A percentile compares a stretch with the other conserved stretches of the same genome.
These are phyloP conservation scores for Drosophila eugracilis DNA, from an alignment of 1,140 invertebrate genomes.

Conservation along the genomic window DNA sequence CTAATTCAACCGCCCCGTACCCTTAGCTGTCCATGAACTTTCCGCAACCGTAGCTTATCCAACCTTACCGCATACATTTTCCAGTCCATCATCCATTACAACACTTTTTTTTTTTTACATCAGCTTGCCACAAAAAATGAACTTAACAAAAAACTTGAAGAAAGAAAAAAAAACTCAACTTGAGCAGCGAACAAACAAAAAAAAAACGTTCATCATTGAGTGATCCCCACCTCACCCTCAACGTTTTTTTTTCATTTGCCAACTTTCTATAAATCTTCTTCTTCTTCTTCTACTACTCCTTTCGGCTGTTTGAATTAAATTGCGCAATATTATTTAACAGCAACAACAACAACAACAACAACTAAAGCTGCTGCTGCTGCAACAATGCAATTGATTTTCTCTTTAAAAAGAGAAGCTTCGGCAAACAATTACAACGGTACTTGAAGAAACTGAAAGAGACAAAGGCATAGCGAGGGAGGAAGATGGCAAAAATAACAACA, in stretches of 20 bases:
- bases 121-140: constrained; percentile 23
- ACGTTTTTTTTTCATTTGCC: constrained; percentile 18
- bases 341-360: constrained; percentile 22
- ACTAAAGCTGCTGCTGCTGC: constrained; percentile 17
- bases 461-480: neutral
- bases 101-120: constrained; percentile 23
- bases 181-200: constrained; percentile 25
- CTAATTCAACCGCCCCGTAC: neutral
- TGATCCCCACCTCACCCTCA: constrained; percentile 16
- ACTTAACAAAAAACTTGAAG: constrained; percentile 9
- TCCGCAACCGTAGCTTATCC: neutral
- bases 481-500: constrained; percentile 6
- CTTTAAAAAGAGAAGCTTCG: constrained; percentile 46
- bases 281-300: constrained; percentile 24
- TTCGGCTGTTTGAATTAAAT: constrained; percentile 70
- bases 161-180: constrained; percentile 1
- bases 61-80: constrained; percentile 13
- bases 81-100: constrained; percentile 10
- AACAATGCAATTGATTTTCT: constrained; percentile 80
- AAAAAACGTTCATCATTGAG: constrained; percentile 39
- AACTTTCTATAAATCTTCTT: constrained; percentile 36
- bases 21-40: constrained; percentile 26
- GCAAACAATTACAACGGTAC: constrained; percentile 79
- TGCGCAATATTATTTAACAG: constrained; percentile 78
- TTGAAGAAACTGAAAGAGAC: constrained; percentile 49